phyloP scores from a whole-genome alignment of 2,113 vertebrate species.

The Oreochromis tanganicae region DNA sequence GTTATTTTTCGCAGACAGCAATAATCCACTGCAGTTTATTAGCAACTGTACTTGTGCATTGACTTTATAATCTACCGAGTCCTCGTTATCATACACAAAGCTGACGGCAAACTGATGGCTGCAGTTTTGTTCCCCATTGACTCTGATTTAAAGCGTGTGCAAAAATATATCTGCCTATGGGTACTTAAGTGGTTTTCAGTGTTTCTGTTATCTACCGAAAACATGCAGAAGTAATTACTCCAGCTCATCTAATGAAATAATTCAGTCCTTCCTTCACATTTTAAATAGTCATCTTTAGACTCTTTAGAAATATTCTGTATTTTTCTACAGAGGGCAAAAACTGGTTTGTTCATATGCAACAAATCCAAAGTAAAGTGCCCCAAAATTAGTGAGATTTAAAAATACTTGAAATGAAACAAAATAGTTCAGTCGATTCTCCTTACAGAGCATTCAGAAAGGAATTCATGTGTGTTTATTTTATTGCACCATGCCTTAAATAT shows the following conservation, averaged over 20 bases:
- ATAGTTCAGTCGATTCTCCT: not conserved
- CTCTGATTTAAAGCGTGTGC: not conserved
- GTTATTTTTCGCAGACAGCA: slow-evolving; percentile 36
- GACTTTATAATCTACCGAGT: not conserved
- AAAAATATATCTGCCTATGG: not conserved
- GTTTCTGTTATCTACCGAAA: not conserved
- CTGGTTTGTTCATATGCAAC: not conserved
- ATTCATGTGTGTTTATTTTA: no score
- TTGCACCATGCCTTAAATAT: no score
- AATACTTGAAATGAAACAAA: not conserved
- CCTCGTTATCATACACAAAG: not conserved
- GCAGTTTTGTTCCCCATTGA: not conserved
- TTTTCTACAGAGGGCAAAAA: not conserved
- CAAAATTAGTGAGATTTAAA: not conserved
- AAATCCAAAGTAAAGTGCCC: not conserved
- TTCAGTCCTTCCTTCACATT: not conserved
- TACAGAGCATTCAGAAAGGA: no score
- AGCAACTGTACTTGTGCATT: not conserved
- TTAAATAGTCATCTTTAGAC: not conserved
- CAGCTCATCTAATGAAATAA: not conserved
- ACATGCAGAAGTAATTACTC: not conserved
- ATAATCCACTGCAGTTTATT: not conserved
- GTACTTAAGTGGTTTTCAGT: not conserved
- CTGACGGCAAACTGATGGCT: not conserved
- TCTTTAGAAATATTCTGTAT: not conserved